Conservation (phyloP, 1,140 invertebrate species). For the Choristoneura fumiferana region DNA sequence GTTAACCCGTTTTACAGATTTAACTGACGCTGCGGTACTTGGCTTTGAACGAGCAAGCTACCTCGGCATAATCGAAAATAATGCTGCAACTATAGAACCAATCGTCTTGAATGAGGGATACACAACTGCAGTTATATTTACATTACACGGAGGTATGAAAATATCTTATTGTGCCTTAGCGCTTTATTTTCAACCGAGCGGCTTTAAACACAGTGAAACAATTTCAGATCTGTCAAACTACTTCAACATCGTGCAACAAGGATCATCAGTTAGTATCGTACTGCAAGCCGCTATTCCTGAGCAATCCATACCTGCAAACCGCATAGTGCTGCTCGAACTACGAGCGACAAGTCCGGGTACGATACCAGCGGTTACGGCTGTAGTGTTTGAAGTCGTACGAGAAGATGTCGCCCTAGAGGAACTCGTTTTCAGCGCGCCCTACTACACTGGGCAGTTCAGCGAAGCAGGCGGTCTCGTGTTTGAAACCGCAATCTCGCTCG, state of each 20-base stretch:
- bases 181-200: too few relatives aligned
- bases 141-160: slow-evolving; percentile 32
- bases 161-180: not conserved
- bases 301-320: slow-evolving; percentile 14
- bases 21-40: slow-evolving; percentile 16
- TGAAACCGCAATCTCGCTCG: slow-evolving; percentile 20
- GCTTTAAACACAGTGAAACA: too few relatives aligned
- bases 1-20: slow-evolving; percentile 5
- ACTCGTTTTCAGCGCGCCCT: slow-evolving; percentile 32
- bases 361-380: slow-evolving; percentile 16
- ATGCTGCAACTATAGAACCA: slow-evolving; percentile 21
- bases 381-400: slow-evolving; percentile 16
- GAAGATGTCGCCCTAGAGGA: not conserved
- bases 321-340: slow-evolving; percentile 19
- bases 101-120: slow-evolving; percentile 33
- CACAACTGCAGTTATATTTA: slow-evolving; percentile 26
- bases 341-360: slow-evolving; percentile 11
- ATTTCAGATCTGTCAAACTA: slow-evolving; percentile 5
- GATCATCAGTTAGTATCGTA: slow-evolving; percentile 1
- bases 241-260: not conserved
- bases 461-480: slow-evolving; percentile 25
- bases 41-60: slow-evolving; percentile 35
- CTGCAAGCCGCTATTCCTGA: not conserved
- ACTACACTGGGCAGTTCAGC: slow-evolving; percentile 36
- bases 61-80: slow-evolving; percentile 29